Evolutionary conservation across 2,797 vertebrate genomes (phyloP), one percentile per base, ranked within the genome.

Genomic region (Orientallactaga sibirica): DNA sequence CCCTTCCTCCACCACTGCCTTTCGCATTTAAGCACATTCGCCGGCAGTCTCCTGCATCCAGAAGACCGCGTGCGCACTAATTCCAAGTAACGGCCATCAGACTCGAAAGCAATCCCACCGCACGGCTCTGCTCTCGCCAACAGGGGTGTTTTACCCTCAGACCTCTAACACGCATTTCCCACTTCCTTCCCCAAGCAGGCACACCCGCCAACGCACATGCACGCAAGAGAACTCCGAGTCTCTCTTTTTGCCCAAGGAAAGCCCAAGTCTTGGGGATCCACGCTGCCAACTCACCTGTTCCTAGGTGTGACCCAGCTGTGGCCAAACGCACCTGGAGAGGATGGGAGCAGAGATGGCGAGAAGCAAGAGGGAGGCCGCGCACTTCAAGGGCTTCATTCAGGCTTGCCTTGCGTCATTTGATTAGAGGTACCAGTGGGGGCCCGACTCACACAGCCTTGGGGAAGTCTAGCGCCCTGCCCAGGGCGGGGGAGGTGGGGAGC

Each of bases 381-480:
- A 83, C 19, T 18, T 22, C 29, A 29, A 0, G 10, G 58, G 10
- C 33, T 64, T 71, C 14, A 0, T 64, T 71, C 14, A 0, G 16
- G n/a, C 67, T 73, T 18, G 3, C 12, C 6, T 73, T 12, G 25
- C 20, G 5, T 5, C 0, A 1, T 1, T 2, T 18, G 2, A 24
- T 4, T 3, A 62, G 61, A 19, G 0, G 25, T 15, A 0, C 70
- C 82, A 48, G 1, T 25, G 0, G 4, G 70, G 7, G 15, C 58
- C 33, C 66, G 43, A 24, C 37, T 86, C 19, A 37, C 7, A 33
- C 24, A 3, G 55, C 7, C 3, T 58, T 88, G 8, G 2, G 5
- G 20, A 70, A 68, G 41, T 15, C 43, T 83, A 1, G 55, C 55
- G 12, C 55, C 55, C 55, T 14, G 55, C 5, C 5, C 10, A 1